Base-by-base conservation (phyloP, 2,888 invertebrate genomes). In the Prosopocoilus inquinatus region DNA sequence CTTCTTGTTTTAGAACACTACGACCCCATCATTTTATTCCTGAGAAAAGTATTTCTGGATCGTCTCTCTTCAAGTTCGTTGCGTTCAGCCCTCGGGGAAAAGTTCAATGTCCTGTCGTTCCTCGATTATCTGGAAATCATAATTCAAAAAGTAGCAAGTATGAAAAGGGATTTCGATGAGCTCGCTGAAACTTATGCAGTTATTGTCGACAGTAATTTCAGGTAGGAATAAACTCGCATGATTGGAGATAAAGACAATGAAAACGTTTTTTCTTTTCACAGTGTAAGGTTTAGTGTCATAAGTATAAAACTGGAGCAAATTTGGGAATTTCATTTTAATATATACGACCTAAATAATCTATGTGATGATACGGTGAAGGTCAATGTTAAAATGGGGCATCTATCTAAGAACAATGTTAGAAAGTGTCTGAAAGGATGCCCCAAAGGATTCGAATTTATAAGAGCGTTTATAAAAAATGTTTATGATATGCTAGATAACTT, bases 71-170 rank as follows among this genome's bases (percentile, higher is more conserved):
- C 44, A 11, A 13, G 35, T 11, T 39, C 11, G 0, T 39, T 53
- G 4, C 47, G 41, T 9, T 41, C 47, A 8, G 47, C 53, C n/a
- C 43, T 53, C 13, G 48, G 53, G 9, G 48, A 41, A 15, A 53
- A 53, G 20, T 53, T 53, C 7, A 43, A 53, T 9, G 35, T 53
- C 13, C 9, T 53, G 5, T 53, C 53, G 11, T 35, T 53, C 9
- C 41, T 53, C 5, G 53, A 53, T 43, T 53, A 53, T 11, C 20
- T 48, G 16, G 47, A 15, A 8, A n/a, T 53, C 35, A 53, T 36
- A 11, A 53, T 48, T 41, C 33, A 47, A 15, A 53, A 53, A 15
- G 7, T 47, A 2, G 1, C 43, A 7, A 13, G 11, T 9, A 16
- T 53, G 9, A 39, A 43, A 1, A 15, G 16, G 2, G 53, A 53